Conservation (phyloP, 2,888 invertebrate genomes). For the Chloroclysta siterata region DNA sequence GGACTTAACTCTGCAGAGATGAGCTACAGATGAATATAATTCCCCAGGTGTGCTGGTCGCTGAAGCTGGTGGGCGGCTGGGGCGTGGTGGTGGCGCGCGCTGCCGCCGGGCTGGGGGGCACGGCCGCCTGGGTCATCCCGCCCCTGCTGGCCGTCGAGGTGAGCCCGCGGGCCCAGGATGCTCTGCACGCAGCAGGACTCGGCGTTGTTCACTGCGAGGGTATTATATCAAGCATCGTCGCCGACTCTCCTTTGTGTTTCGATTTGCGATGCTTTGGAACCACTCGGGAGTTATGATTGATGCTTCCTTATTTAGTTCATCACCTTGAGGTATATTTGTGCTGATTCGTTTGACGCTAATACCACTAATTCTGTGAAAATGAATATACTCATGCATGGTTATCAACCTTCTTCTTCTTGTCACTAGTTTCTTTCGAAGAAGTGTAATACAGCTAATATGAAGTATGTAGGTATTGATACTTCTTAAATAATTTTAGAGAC, state of each 20-base stretch:
- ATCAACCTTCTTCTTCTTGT: too few species aligned
- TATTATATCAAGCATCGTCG: background rate
- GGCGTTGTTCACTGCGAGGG: background rate
- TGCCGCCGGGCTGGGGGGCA: conserved; percentile 67
- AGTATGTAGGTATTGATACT: too few species aligned
- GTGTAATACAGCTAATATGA: too few species aligned
- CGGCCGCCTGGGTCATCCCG: conserved; percentile 65
- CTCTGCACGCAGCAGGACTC: too few species aligned
- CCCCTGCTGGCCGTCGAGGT: conserved; percentile 68
- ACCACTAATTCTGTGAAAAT: too few species aligned
- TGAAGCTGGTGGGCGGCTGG: conserved; percentile 65
- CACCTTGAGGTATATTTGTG: background rate
- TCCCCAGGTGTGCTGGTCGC: conserved; percentile 65
- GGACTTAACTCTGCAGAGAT: too few species aligned
- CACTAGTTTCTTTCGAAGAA: too few species aligned
- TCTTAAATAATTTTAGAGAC: too few species aligned
- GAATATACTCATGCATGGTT: too few species aligned
- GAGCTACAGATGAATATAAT: background rate
- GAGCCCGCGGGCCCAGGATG: background rate
- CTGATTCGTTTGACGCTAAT: background rate
- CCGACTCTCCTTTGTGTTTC: conserved; percentile 1
- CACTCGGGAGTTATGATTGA: background rate
- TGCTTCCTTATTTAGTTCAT: conserved; percentile 1
- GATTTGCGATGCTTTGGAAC: background rate
- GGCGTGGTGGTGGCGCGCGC: conserved; percentile 60